Percentiles rank a stretch among this genome's conserved stretches.
Conservation (phyloP, 92 coral and sea anemone genomes). For the Zoanthus sociatus region DNA sequence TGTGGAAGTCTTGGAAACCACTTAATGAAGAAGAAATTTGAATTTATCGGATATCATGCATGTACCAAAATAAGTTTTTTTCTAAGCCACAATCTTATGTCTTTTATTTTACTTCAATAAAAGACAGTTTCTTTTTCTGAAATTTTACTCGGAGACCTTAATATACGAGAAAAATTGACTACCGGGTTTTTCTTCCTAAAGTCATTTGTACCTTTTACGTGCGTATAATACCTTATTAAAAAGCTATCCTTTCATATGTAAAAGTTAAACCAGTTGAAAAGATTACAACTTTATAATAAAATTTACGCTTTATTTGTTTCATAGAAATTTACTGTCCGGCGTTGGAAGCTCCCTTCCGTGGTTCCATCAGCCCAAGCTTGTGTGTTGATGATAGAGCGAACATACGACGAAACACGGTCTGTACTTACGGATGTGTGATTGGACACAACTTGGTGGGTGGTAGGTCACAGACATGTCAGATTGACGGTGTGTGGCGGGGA, state of each 20-base stretch:
- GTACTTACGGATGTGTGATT: constrained; percentile 80
- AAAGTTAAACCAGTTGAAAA: background rate
- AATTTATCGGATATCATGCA: too few species aligned
- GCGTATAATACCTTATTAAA: background rate
- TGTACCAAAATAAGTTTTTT: too few species aligned
- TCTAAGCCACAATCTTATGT: too few species aligned
- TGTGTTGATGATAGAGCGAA: constrained; percentile 85
- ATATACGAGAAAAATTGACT: too few species aligned
- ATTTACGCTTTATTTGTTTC: background rate
- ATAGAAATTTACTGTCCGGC: constrained; percentile 96
- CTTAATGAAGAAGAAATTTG: too few species aligned
- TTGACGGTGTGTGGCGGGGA: constrained; percentile 89
- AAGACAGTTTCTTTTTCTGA: too few species aligned
- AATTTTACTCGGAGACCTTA: too few species aligned
- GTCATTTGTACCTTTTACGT: background rate
- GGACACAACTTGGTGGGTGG: constrained; percentile 86
- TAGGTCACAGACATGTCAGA: constrained; percentile 76
- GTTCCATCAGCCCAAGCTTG: constrained; percentile 63
- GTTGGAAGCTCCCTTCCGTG: constrained; percentile 93
- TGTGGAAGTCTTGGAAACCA: too few species aligned
- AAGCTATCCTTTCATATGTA: background rate
- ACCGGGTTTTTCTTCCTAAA: background rate
- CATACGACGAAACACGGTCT: constrained; percentile 80
- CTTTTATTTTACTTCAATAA: too few species aligned
- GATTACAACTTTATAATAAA: background rate